Evolutionary conservation across 2,113 vertebrate genomes (phyloP).

Genomic region (Hydrochoerus hydrochaeris): DNA sequence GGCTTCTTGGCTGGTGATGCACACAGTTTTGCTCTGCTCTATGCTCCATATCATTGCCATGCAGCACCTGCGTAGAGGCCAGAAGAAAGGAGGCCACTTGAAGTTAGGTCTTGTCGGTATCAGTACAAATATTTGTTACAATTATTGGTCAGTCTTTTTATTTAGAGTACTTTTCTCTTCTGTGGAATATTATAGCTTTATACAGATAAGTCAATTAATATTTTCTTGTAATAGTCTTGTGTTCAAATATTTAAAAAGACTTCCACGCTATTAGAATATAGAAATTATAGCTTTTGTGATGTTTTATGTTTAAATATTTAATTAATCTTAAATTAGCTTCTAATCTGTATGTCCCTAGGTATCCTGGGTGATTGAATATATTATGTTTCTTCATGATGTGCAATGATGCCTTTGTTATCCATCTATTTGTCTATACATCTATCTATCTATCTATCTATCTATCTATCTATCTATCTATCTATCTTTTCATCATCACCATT

Average conservation of each 20-base stretch:
- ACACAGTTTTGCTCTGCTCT: too few relatives aligned
- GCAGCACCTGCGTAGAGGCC: background rate
- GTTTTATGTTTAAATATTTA: slow-evolving; percentile 1
- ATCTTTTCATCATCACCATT: background rate
- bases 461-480: background rate
- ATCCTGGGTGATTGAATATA: background rate
- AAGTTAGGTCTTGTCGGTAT: background rate
- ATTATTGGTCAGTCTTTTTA: background rate
- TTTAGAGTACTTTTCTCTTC: background rate
- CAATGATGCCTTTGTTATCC: background rate
- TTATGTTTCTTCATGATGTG: background rate
- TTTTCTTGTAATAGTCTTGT: background rate
- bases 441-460: background rate
- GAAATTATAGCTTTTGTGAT: background rate
- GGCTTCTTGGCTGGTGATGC: background rate
- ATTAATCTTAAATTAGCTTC: background rate
- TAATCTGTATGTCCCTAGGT: background rate
- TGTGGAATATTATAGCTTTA: background rate
- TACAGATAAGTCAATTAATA: background rate
- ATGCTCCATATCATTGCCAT: background rate
- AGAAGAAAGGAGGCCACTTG: background rate
- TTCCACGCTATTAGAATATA: background rate
- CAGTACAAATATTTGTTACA: background rate
- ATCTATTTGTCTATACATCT: background rate
- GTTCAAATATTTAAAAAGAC: background rate